phyloP scores from a whole-genome alignment of 2,888 invertebrate genomes.

The Chelonus formosanus region DNA sequence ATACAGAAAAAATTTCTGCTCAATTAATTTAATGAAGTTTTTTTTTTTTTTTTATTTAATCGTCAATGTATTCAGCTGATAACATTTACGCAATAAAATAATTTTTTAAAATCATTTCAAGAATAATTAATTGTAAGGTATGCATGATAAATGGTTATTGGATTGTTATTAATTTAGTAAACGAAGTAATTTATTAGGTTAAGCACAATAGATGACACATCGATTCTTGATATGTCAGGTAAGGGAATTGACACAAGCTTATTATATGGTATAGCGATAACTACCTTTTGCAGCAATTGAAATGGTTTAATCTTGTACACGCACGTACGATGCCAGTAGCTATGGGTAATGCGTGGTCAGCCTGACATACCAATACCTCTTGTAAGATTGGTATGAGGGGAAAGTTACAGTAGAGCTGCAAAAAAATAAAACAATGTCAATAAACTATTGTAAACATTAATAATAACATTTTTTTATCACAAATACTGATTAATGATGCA shows the following conservation, averaged over 20 bases:
- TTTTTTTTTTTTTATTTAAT: not conserved
- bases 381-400: too few species aligned
- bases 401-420: too few species aligned
- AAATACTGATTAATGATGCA: too few species aligned
- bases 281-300: conserved; percentile 29
- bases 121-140: not conserved
- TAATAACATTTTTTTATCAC: not conserved
- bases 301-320: conserved; percentile 33
- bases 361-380: too few species aligned
- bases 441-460: too few species aligned
- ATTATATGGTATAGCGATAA: conserved; percentile 26
- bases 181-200: conserved; percentile 10
- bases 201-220: conserved; percentile 21
- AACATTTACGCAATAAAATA: conserved; percentile 15
- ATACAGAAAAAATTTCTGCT: too few species aligned
- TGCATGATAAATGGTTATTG: too few species aligned
- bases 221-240: conserved; percentile 23
- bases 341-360: too few species aligned
- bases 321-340: conserved; percentile 9
- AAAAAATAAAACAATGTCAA: too few species aligned
- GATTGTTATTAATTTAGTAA: conserved; percentile 9
- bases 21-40: not conserved
- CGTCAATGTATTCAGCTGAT: conserved; percentile 3
- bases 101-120: conserved; percentile 11
- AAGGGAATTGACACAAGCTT: conserved; percentile 23